Evolutionary conservation across 1,140 invertebrate species (phyloP).

Genomic region (Drosophila trapezifrons): DNA sequence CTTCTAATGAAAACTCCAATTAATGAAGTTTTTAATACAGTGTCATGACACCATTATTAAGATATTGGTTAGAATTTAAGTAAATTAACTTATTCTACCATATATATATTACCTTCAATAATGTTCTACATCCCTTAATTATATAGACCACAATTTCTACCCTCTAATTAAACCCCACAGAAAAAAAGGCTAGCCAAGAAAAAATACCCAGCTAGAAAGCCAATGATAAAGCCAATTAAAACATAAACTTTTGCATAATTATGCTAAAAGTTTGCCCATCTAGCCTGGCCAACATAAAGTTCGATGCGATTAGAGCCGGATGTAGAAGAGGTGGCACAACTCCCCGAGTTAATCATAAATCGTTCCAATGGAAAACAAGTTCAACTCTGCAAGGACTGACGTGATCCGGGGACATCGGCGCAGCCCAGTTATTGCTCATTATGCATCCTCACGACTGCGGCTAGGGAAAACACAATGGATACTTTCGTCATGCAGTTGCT

Average conservation of each 20-base stretch:
- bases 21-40: too few species aligned
- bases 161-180: constrained; percentile 24
- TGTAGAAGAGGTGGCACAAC: too few species aligned
- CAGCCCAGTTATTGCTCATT: constrained; percentile 52
- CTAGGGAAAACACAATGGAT: constrained; percentile 44
- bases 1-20: too few species aligned
- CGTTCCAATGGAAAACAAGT: constrained; percentile 30
- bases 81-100: too few species aligned
- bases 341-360: constrained; percentile 44
- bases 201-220: neutral
- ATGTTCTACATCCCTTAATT: neutral
- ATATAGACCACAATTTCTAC: neutral
- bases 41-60: too few species aligned
- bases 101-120: too few species aligned
- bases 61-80: too few species aligned
- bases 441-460: constrained; percentile 44
- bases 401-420: constrained; percentile 24
- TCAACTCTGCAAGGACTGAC: constrained; percentile 18
- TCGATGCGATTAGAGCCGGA: constrained; percentile 38
- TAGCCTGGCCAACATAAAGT: constrained; percentile 32
- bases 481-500: constrained; percentile 37
- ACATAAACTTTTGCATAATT: constrained; percentile 35
- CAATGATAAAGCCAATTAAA: constrained; percentile 31
- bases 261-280: constrained; percentile 23
- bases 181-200: neutral